A percentile compares a stretch with the other conserved stretches of the same genome.
Conservation (phyloP, 2,113 vertebrate genomes). For the Globicephala melas region DNA sequence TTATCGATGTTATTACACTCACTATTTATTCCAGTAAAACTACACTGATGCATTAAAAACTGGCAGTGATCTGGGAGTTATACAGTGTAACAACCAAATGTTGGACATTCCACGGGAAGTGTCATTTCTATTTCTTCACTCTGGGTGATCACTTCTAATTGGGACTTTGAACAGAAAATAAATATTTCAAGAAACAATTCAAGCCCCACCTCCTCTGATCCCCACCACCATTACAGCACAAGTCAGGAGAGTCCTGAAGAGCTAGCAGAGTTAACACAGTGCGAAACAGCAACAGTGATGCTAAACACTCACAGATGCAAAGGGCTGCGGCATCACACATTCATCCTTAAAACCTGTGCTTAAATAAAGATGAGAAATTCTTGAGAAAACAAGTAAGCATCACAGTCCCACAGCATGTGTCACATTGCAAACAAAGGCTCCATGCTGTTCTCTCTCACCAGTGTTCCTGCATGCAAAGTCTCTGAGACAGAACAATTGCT, state of each 20-base stretch:
- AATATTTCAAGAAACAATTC: neutral
- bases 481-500: neutral
- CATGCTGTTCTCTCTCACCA: accelerated
- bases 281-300: neutral
- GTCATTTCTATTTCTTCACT: neutral
- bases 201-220: accelerated
- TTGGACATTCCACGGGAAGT: neutral
- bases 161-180: neutral
- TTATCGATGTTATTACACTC: neutral
- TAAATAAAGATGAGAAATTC: neutral
- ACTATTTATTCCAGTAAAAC: neutral
- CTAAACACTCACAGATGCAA: neutral
- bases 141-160: neutral
- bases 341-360: neutral
- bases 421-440: neutral
- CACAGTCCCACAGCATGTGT: neutral
- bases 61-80: neutral
- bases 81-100: neutral
- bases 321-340: accelerated
- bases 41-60: neutral
- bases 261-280: neutral
- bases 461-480: neutral
- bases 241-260: neutral
- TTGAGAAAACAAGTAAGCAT: neutral
- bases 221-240: neutral